A percentile compares a stretch with the other conserved stretches of the same genome.
phyloP scores from a whole-genome alignment of 2,797 vertebrate species.

The Hydrophis major region DNA sequence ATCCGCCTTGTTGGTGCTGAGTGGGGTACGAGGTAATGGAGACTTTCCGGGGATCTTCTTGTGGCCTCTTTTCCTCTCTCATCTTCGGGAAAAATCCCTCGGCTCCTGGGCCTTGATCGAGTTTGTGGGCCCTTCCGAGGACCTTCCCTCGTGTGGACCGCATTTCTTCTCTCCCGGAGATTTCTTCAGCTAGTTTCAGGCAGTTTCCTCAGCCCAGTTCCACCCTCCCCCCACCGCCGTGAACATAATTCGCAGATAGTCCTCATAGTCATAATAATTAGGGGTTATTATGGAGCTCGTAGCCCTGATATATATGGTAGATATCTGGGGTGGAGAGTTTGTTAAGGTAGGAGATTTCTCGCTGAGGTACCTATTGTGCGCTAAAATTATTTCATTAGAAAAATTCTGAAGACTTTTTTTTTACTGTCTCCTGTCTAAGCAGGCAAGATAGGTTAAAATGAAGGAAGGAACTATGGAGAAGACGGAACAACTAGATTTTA shows the following conservation, averaged over 20 bases:
- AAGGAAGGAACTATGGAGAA: neutral
- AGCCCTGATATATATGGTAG: neutral
- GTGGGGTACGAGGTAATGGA: conserved; percentile 12
- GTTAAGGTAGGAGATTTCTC: neutral
- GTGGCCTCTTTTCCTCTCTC: neutral
- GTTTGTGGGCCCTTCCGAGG: neutral
- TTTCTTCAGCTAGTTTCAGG: neutral
- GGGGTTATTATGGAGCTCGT: neutral
- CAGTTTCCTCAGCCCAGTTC: neutral
- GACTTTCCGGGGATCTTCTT: neutral
- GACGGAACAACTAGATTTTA: neutral
- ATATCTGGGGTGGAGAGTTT: neutral
- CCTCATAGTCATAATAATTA: neutral
- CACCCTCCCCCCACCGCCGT: neutral
- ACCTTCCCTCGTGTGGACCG: neutral
- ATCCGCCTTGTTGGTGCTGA: neutral
- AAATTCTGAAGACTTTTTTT: neutral
- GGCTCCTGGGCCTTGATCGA: too few species aligned
- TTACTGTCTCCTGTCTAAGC: neutral
- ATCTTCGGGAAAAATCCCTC: too few species aligned
- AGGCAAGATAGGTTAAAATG: neutral
- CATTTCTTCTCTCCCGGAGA: neutral
- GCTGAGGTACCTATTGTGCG: neutral
- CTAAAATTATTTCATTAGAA: neutral
- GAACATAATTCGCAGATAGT: neutral